Evolutionary conservation across 2,797 vertebrate genomes (phyloP).

Genomic region (Neopelma chrysocephalum): DNA sequence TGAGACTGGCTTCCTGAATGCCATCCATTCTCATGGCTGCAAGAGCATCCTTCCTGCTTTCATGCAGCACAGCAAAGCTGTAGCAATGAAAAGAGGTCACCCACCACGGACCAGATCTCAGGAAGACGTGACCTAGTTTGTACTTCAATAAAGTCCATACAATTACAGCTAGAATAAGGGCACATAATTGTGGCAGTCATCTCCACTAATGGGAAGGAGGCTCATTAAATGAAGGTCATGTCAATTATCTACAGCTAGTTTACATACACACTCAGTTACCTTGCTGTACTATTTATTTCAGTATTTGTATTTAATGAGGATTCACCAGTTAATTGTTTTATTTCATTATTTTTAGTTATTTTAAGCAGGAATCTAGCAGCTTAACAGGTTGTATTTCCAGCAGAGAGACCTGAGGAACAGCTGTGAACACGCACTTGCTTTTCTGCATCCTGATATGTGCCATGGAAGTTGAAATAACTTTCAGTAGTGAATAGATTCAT

Average conservation of each 20-base stretch:
- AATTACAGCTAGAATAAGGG: background rate
- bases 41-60: background rate
- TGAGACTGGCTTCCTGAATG: background rate
- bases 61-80: background rate
- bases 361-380: background rate
- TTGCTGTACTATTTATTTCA: conserved; percentile 49
- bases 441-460: background rate
- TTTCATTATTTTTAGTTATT: background rate
- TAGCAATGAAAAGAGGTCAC: background rate
- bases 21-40: background rate
- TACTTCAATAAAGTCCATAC: background rate
- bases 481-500: background rate
- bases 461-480: background rate
- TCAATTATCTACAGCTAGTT: conserved; percentile 57
- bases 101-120: background rate
- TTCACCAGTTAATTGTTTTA: background rate
- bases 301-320: conserved; percentile 48
- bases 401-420: background rate
- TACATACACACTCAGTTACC: conserved; percentile 55
- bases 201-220: conserved; percentile 14
- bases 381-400: background rate
- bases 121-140: background rate
- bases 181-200: background rate
- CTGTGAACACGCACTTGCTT: background rate
- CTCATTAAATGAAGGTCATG: conserved; percentile 38